Percentiles rank a stretch among this genome's conserved stretches.
Conservation (phyloP, 2,113 vertebrate species). For the Prunella fulvescens region DNA sequence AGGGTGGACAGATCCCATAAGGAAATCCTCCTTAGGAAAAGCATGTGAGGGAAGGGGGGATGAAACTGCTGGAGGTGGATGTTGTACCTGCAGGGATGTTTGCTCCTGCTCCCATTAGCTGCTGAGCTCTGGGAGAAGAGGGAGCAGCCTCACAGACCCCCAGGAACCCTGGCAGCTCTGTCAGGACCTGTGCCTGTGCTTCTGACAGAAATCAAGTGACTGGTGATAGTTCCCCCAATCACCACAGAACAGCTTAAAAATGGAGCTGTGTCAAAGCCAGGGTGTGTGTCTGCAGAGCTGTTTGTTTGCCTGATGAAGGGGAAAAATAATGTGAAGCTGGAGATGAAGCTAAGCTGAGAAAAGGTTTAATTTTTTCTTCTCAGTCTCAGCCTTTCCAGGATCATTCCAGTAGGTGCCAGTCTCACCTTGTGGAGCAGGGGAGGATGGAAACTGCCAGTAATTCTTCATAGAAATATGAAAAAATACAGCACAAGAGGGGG, state of each 20-base stretch:
- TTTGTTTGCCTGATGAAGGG: not conserved
- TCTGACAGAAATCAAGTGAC: not conserved
- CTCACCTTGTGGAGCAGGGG: slow-evolving; percentile 28
- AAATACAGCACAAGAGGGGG: not conserved
- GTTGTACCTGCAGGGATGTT: not conserved
- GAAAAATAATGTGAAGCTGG: not conserved
- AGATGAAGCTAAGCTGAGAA: not conserved
- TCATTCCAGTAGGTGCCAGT: slow-evolving; percentile 50
- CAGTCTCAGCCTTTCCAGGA: not conserved
- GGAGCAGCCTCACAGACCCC: not conserved
- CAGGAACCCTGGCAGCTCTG: not conserved
- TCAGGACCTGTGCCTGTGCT: not conserved
- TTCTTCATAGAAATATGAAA: not conserved
- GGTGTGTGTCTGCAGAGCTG: not conserved
- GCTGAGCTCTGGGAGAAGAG: not conserved
- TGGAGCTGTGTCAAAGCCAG: not conserved
- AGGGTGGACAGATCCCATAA: not conserved
- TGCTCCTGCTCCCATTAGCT: not conserved
- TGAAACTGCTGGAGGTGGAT: not conserved
- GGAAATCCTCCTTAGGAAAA: not conserved
- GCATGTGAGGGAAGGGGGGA: not conserved
- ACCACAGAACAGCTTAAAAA: not conserved
- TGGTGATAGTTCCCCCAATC: not conserved
- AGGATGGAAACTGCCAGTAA: slow-evolving; percentile 38
- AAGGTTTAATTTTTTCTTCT: not conserved